Evolutionary conservation across 2,113 vertebrate genomes (phyloP).

Genomic region (Stigmatopora argus): DNA sequence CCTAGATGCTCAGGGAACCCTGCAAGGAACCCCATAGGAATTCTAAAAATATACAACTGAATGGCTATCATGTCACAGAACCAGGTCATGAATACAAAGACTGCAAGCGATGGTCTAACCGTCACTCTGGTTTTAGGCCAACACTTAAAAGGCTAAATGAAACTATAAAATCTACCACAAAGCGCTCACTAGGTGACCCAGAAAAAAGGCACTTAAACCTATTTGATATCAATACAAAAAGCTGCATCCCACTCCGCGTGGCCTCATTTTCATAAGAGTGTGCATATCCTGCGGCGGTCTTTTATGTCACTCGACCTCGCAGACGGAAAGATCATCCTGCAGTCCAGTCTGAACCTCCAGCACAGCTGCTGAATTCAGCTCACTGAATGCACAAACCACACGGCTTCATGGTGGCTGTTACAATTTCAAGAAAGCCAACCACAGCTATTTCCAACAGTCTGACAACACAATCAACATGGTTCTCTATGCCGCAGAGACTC

Average conservation of each 20-base stretch:
- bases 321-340: conserved; percentile 45
- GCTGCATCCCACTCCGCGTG: neutral
- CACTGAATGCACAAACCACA: conserved; percentile 27
- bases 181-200: neutral
- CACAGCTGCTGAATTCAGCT: conserved; percentile 46
- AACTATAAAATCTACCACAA: conserved; percentile 15
- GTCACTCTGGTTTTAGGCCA: conserved; percentile 34
- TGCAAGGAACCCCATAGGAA: too few species aligned
- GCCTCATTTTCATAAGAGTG: neutral
- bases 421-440: conserved; percentile 46
- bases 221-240: conserved; percentile 7
- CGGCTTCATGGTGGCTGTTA: conserved; percentile 31
- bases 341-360: conserved; percentile 11
- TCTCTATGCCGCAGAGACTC: conserved; percentile 1
- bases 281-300: conserved; percentile 16
- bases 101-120: conserved; percentile 9
- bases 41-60: neutral
- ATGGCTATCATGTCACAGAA: neutral
- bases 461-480: conserved; percentile 15
- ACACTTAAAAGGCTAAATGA: conserved; percentile 32
- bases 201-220: neutral
- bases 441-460: conserved; percentile 35
- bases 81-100: conserved; percentile 19
- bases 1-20: too few species aligned
- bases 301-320: conserved; percentile 31